These are phyloP conservation scores for Oscheius sp. DNA, from an alignment of 2,888 invertebrate species.

Conservation along the genomic window DNA sequence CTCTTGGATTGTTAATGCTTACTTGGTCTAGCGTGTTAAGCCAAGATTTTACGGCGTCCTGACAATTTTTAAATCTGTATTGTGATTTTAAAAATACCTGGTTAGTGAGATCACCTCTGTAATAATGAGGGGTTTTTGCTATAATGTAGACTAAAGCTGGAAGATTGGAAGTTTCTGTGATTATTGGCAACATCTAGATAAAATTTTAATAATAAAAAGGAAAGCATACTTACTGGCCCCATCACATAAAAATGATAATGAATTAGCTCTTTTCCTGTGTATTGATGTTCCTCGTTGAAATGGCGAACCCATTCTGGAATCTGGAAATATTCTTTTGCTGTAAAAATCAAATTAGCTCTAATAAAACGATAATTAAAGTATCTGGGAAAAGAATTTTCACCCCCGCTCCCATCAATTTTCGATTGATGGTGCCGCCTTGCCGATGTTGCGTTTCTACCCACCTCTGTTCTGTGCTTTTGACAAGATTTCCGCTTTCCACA, in stretches of 20 bases:
- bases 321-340: background rate
- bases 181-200: background rate
- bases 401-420: too few relatives aligned
- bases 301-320: conserved; percentile 31
- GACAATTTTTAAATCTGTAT: conserved; percentile 7
- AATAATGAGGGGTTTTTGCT: conserved; percentile 32
- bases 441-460: too few relatives aligned
- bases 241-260: conserved; percentile 41
- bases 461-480: conserved; percentile 3
- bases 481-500: conserved; percentile 22
- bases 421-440: too few relatives aligned
- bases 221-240: conserved; percentile 19
- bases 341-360: too few relatives aligned
- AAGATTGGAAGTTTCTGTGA: conserved; percentile 2
- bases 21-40: conserved; percentile 35
- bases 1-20: conserved; percentile 28
- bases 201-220: background rate
- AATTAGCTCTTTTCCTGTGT: conserved; percentile 33
- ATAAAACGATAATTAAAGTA: too few relatives aligned
- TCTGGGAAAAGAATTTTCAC: too few relatives aligned
- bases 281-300: conserved; percentile 38
- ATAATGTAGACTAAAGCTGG: conserved; percentile 46
- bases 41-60: conserved; percentile 40
- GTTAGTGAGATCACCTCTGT: conserved; percentile 33
- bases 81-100: conserved; percentile 28